Percentiles rank a stretch among this genome's conserved stretches.
Evolutionary conservation across 2,113 vertebrate species (phyloP).

Genomic region (Heloderma charlesbogerti): DNA sequence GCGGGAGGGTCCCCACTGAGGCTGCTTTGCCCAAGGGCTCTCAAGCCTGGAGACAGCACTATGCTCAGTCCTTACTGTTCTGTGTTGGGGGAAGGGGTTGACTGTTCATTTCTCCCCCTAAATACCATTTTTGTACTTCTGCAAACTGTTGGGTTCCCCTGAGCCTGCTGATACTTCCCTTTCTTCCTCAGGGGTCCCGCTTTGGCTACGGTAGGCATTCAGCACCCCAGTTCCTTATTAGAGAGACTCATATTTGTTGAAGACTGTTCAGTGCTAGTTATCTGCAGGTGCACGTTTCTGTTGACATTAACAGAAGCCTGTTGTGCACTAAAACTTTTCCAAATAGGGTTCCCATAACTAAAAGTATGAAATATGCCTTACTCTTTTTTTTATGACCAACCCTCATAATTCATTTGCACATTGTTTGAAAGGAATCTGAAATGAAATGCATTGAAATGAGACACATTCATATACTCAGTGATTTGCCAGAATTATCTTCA

Average conservation of each 20-base stretch:
- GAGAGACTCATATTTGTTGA: neutral
- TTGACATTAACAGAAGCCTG: neutral
- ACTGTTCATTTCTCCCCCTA: neutral
- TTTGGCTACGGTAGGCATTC: neutral
- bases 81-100: neutral
- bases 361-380: neutral
- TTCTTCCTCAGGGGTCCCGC: neutral
- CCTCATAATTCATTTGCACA: neutral
- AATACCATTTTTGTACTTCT: neutral
- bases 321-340: neutral
- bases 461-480: slow-evolving; percentile 36
- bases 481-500: slow-evolving; percentile 33
- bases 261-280: neutral
- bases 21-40: too few species aligned
- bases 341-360: neutral
- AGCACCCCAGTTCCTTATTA: neutral
- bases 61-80: neutral
- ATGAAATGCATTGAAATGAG: neutral
- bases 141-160: neutral
- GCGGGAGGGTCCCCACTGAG: too few species aligned
- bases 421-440: neutral
- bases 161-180: neutral
- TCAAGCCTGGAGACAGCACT: too few species aligned
- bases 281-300: neutral
- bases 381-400: neutral